Evolutionary conservation across 2,888 invertebrate genomes (phyloP).

Genomic region (Chrysotoxum bicinctum): DNA sequence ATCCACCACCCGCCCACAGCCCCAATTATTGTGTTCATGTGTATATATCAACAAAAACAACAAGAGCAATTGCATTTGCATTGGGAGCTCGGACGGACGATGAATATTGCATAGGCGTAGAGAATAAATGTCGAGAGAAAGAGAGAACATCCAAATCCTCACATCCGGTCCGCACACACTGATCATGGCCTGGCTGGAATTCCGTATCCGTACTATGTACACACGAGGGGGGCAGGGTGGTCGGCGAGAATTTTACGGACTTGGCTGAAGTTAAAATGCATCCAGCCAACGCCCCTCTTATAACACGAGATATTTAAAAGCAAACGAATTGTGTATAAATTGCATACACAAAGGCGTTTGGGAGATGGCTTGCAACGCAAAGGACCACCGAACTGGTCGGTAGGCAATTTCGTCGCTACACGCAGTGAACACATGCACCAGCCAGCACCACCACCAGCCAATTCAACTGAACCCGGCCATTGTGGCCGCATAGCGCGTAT

Average conservation of each 20-base stretch:
- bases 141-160: slow-evolving; percentile 29
- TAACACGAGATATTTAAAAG: slow-evolving; percentile 68
- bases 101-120: slow-evolving; percentile 42
- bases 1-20: background rate
- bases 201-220: slow-evolving; percentile 8
- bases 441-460: slow-evolving; percentile 34
- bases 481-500: slow-evolving; percentile 30
- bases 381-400: background rate
- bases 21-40: slow-evolving; percentile 25
- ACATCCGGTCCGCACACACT: slow-evolving; percentile 8
- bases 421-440: slow-evolving; percentile 31
- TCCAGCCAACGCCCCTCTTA: slow-evolving; percentile 72
- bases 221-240: background rate
- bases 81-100: slow-evolving; percentile 4
- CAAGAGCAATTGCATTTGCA: slow-evolving; percentile 62
- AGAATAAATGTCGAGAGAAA: slow-evolving; percentile 26
- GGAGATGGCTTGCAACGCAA: background rate
- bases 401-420: slow-evolving; percentile 25
- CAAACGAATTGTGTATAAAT: slow-evolving; percentile 70
- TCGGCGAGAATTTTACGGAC: slow-evolving; percentile 1
- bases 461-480: slow-evolving; percentile 40
- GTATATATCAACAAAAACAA: background rate
- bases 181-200: slow-evolving; percentile 11
- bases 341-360: slow-evolving; percentile 42
- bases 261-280: slow-evolving; percentile 65